Conservation (phyloP, 2,113 vertebrate species). For the Onychorhynchus coronatus region DNA sequence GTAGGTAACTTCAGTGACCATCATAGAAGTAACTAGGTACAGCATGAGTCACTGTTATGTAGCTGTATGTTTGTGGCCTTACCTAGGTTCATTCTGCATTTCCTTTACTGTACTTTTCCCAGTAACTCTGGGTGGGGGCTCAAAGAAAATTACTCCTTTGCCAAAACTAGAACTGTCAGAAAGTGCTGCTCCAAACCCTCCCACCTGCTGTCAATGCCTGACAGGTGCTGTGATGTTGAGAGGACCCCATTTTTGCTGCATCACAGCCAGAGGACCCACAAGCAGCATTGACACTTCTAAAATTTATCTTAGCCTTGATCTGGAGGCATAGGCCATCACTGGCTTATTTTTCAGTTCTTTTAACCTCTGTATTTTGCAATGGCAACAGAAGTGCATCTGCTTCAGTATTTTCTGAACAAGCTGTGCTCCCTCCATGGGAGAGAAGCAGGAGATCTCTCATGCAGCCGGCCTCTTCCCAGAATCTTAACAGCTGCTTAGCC, state of each 20-base stretch:
- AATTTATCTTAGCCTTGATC: not conserved
- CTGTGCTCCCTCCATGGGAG: not conserved
- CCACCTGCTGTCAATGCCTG: not conserved
- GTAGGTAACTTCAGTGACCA: not conserved
- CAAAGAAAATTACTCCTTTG: not conserved
- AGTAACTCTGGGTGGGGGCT: not conserved
- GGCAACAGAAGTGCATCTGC: not conserved
- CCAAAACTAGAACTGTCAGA: not conserved
- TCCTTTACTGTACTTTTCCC: not conserved
- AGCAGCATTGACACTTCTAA: not conserved
- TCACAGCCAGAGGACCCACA: not conserved
- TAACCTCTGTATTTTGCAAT: not conserved
- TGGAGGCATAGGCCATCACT: not conserved
- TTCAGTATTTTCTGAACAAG: not conserved
- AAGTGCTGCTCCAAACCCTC: not conserved
- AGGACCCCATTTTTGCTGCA: not conserved
- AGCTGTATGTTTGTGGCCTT: not conserved
- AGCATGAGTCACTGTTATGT: not conserved
- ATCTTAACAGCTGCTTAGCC: not conserved
- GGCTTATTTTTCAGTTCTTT: not conserved
- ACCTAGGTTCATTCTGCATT: not conserved
- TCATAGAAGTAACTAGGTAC: not conserved
- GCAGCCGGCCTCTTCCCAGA: not conserved
- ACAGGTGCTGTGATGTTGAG: not conserved
- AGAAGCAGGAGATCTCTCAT: rapidly evolving